A percentile compares a stretch with the other conserved stretches of the same genome.
Evolutionary conservation across 2,113 vertebrate genomes (phyloP).

Genomic region (Otus sunia): DNA sequence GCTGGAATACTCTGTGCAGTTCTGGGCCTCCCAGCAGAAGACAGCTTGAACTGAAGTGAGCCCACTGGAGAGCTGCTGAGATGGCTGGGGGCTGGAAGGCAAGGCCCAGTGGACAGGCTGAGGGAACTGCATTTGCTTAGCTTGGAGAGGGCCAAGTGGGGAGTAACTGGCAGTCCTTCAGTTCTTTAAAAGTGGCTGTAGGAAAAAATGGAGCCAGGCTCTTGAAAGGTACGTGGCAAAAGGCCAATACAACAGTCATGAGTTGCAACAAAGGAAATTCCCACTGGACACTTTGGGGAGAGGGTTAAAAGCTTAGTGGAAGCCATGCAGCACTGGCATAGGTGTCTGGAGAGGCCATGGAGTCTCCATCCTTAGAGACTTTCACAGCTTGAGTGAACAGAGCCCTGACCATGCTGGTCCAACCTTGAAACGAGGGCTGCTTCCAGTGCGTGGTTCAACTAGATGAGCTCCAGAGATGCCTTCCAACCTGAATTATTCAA

Average conservation of each 20-base stretch:
- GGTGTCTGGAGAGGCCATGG: background rate
- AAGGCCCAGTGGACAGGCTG: background rate
- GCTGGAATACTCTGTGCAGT: background rate
- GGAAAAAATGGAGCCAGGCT: background rate
- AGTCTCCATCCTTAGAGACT: background rate
- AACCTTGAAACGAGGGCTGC: background rate
- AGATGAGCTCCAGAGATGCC: background rate
- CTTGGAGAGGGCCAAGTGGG: background rate
- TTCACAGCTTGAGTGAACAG: background rate
- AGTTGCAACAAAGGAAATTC: background rate
- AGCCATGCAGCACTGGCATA: background rate
- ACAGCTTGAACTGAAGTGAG: background rate
- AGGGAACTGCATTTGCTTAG: background rate
- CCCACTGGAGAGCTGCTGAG: background rate
- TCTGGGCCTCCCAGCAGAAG: background rate
- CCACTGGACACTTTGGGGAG: background rate
- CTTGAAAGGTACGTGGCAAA: background rate
- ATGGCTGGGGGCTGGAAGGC: background rate
- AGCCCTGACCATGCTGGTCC: background rate
- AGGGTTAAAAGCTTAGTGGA: background rate
- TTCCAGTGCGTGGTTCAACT: background rate
- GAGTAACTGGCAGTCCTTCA: background rate
- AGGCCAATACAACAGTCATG: background rate
- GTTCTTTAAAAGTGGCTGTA: background rate
- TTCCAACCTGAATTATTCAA: background rate